phyloP scores from a whole-genome alignment of 2,888 invertebrate genomes.

The Drosophila hamatofila region DNA sequence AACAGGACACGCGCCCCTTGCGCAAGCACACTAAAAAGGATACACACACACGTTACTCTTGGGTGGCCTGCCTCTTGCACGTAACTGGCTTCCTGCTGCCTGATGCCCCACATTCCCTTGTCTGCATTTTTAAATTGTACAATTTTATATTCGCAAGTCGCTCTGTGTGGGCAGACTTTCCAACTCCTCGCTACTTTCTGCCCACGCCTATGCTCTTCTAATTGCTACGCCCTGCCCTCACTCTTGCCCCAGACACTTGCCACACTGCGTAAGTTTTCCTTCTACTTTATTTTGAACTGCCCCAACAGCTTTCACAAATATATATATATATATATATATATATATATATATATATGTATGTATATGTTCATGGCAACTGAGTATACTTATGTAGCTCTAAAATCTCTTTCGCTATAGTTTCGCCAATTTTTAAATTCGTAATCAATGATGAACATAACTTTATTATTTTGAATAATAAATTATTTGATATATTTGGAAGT shows the following conservation, averaged over 20 bases:
- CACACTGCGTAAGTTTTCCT: constrained; percentile 53
- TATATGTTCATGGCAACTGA: background rate
- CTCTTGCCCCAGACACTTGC: constrained; percentile 4
- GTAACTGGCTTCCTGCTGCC: constrained; percentile 49
- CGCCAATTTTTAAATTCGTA: background rate
- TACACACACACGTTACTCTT: constrained; percentile 32
- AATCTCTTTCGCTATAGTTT: constrained; percentile 14
- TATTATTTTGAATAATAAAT: background rate
- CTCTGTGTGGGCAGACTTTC: constrained; percentile 59
- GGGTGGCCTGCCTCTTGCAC: constrained; percentile 62
- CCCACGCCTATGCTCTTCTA: constrained; percentile 54
- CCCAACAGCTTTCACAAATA: constrained; percentile 25
- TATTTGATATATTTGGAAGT: too few species aligned
- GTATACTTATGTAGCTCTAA: background rate
- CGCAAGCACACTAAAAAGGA: constrained; percentile 20
- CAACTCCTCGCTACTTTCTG: constrained; percentile 15
- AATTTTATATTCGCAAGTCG: constrained; percentile 76
- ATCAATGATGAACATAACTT: too few species aligned
- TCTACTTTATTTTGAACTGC: constrained; percentile 51
- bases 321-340: constrained; percentile 2
- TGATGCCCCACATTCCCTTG: constrained; percentile 25
- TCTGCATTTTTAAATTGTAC: constrained; percentile 77
- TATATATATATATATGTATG: background rate
- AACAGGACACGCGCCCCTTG: constrained; percentile 52
- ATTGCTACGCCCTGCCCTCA: constrained; percentile 56